Conservation (phyloP, 2,113 vertebrate species). For the western clawed frog (Xenopus tropicalis) region DNA sequence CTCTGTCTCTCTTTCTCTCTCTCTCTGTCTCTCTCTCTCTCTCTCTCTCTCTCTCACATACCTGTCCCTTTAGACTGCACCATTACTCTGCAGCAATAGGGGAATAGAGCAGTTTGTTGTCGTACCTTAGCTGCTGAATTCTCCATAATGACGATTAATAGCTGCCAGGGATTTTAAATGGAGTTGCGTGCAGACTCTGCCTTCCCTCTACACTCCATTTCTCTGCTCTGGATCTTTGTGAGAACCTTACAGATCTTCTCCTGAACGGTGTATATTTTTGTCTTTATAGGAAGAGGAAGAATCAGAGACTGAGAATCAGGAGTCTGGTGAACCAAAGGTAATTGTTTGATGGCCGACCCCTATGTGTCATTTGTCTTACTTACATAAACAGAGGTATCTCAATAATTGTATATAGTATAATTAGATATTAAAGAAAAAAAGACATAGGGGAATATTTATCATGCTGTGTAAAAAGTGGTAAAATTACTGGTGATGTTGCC, state of each 20-base stretch:
- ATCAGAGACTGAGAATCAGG: slow-evolving; percentile 90
- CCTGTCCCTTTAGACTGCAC: background rate
- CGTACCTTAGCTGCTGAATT: background rate
- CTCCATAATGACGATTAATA: no score
- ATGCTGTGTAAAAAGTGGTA: no score
- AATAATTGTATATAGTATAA: no score
- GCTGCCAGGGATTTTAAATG: no score
- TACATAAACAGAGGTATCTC: background rate
- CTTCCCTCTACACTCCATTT: background rate
- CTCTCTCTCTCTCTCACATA: no score
- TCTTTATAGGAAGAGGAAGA: slow-evolving; percentile 94
- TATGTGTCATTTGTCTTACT: slow-evolving; percentile 23
- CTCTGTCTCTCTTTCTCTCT: no score
- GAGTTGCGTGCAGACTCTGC: background rate
- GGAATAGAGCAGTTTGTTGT: background rate
- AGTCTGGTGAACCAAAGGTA: slow-evolving; percentile 93
- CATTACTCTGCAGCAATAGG: background rate
- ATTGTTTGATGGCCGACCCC: slow-evolving; percentile 53
- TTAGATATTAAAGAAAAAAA: no score
- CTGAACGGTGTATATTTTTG: slow-evolving; percentile 77
- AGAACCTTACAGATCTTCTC: slow-evolving; percentile 47
- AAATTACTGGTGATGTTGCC: no score
- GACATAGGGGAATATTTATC: no score
- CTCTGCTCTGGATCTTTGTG: background rate
- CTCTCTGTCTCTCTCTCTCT: background rate